Percentiles rank a stretch among this genome's conserved stretches.
These are phyloP conservation scores for Rhinella marina DNA, from an alignment of 2,797 vertebrate species.

Conservation along the genomic window DNA sequence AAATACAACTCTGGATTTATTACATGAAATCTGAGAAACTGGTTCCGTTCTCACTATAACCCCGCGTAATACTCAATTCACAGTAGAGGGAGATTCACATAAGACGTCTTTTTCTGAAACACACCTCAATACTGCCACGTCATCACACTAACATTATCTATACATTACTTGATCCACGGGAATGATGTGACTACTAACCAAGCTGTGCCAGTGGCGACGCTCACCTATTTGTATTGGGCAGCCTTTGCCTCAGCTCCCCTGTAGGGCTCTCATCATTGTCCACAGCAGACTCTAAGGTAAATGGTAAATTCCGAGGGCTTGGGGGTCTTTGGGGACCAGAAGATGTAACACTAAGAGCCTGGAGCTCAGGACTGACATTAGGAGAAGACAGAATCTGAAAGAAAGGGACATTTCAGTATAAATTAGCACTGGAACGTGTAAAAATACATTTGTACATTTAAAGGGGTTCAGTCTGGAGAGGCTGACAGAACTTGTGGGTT, in stretches of 20 bases:
- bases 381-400: constrained; percentile 71
- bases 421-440: background rate
- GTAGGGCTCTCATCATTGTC: constrained; percentile 45
- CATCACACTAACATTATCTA: no score
- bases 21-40: background rate
- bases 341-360: constrained; percentile 44
- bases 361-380: constrained; percentile 67
- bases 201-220: no score
- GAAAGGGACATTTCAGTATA: background rate
- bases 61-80: background rate
- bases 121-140: background rate
- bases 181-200: background rate
- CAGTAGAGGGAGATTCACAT: no score
- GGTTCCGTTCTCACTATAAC: background rate
- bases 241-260: constrained; percentile 72
- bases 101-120: background rate
- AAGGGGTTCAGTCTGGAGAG: background rate
- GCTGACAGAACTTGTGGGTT: background rate
- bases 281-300: constrained; percentile 44
- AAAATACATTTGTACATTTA: background rate
- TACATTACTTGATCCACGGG: no score
- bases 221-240: constrained; percentile 67
- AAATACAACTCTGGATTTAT: background rate
- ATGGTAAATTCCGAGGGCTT: background rate
- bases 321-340: constrained; percentile 19